Evolutionary conservation across 2,888 invertebrate genomes (phyloP), one percentile per base, ranked within the genome.

Genomic region (Ischnura elegans): DNA sequence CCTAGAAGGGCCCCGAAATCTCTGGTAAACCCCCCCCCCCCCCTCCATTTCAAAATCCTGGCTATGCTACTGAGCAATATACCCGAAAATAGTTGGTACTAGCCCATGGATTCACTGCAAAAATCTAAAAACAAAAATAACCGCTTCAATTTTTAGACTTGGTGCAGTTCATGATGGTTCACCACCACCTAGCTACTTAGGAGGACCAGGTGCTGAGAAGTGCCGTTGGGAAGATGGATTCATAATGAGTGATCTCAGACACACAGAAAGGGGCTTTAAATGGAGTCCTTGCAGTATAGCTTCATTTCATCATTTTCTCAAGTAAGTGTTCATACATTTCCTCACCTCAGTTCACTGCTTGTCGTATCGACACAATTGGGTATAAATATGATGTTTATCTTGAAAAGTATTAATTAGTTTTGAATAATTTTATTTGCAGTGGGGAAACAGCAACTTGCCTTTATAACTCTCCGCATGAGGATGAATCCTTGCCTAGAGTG

Each of bases 111-210:
- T n/a, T n/a, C n/a, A n/a, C n/a, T n/a, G n/a, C n/a, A n/a, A n/a
- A n/a, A n/a, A n/a, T n/a, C n/a, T n/a, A n/a, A n/a, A n/a, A n/a
- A n/a, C n/a, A n/a, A n/a, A n/a, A n/a, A n/a, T n/a, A n/a, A n/a
- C n/a, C n/a, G n/a, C n/a, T n/a, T n/a, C n/a, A n/a, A n/a, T 87
- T 95, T 95, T 16, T 95, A 99, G 99, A 96, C 96, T 99, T 95
- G 99, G 99, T 94, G 99, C 99, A 95, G 99, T 99, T n/a, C 99
- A 99, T 96, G 99, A 99, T 95, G 99, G 99, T 93, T 99, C 99
- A 94, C 99, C 99, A 2, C 99, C 99, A 76, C 99, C 99, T 8
- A 98, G 98, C 86, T 99, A 99, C 96, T 97, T 99, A 87, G 99
- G 99, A 87, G 99, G 99, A 46, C 99, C 99, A 0, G 99, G 99